Evolutionary conservation across 2,113 vertebrate genomes (phyloP), one percentile per base, ranked within the genome.

Genomic region (Platysternon megacephalum): DNA sequence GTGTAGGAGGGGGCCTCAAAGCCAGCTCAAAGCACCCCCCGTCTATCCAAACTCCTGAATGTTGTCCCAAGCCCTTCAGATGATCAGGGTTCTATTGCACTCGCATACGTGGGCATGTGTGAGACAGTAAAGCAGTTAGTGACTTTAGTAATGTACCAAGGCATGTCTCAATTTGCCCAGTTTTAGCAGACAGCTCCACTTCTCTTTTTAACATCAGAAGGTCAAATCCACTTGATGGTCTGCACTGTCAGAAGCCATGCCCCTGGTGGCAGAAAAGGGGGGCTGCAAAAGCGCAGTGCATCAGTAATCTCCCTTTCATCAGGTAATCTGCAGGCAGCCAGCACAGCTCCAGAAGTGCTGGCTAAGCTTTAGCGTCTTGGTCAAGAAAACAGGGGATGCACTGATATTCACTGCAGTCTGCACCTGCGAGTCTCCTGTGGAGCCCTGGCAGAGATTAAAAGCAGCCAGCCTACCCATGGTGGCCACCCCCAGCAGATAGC

Each of bases 261-360:
- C 80, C n/a, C 52, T 89, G 74, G 44, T 11, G 8, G 6, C 35
- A 29, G 80, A 26, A 49, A 28, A 46, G 58, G 49, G 52, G 90
- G 28, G 12, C 1, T 21, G 58, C 53, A 86, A 28, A 58, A 29
- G 4, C 48, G 12, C 24, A 79, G 16, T 46, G 8, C 46, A 74
- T 32, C 32, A 82, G 42, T 44, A 19, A 29, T 14, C 11, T 72
- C n/a, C 1, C 0, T 53, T 22, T 51, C 5, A 44, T 82, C 32
- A 52, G 32, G 13, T 14, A 72, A 32, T 13, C 28, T 81, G 19
- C 32, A 72, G n/a, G 65, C n/a, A 72, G 19, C 19, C 65, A 51
- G 8, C 65, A 4, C 46, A 82, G 24, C 76, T 26, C 80, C 52
- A 22, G 28, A 46, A 82, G 35, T 0, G 0, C 0, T 1, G 26